Percentiles rank a stretch among this genome's conserved stretches.
These are phyloP conservation scores for Melanostoma mellinum DNA, from an alignment of 2,888 invertebrate species.

Conservation along the genomic window DNA sequence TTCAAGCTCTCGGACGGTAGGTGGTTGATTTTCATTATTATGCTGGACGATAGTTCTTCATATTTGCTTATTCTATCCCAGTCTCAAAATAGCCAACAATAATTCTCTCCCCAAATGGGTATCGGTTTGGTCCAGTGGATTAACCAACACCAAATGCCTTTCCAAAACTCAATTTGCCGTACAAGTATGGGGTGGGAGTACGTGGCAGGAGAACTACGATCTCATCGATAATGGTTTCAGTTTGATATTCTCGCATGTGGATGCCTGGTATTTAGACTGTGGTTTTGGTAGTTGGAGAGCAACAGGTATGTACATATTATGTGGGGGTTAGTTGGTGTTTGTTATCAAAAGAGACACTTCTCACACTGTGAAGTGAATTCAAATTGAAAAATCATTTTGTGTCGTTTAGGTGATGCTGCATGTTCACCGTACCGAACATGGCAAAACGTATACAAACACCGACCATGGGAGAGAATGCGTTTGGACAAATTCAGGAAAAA, in stretches of 20 bases:
- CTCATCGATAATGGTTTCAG: constrained; percentile 90
- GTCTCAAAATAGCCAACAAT: constrained; percentile 81
- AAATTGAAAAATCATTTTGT: constrained; percentile 11
- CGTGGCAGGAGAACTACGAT: constrained; percentile 91
- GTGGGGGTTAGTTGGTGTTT: too few species aligned
- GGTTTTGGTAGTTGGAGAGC: constrained; percentile 94
- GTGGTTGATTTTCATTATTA: constrained; percentile 23
- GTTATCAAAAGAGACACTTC: background rate
- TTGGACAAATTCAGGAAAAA: constrained; percentile 79
- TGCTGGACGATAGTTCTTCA: constrained; percentile 15
- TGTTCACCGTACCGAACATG: constrained; percentile 94
- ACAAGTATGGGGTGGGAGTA: constrained; percentile 91
- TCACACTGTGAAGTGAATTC: background rate
- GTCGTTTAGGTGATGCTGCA: constrained; percentile 87
- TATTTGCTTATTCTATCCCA: constrained; percentile 58
- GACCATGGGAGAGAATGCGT: constrained; percentile 86
- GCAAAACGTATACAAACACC: constrained; percentile 93
- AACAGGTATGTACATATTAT: constrained; percentile 79
- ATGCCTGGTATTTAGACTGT: constrained; percentile 94
- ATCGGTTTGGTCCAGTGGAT: constrained; percentile 89
- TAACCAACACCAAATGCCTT: constrained; percentile 88
- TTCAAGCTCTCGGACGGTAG: constrained; percentile 84
- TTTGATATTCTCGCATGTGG: constrained; percentile 91
- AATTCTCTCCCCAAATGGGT: constrained; percentile 81
- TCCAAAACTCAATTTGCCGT: constrained; percentile 85